Evolutionary conservation across 2,113 vertebrate species (phyloP).

Genomic region (Arizona elegans): DNA sequence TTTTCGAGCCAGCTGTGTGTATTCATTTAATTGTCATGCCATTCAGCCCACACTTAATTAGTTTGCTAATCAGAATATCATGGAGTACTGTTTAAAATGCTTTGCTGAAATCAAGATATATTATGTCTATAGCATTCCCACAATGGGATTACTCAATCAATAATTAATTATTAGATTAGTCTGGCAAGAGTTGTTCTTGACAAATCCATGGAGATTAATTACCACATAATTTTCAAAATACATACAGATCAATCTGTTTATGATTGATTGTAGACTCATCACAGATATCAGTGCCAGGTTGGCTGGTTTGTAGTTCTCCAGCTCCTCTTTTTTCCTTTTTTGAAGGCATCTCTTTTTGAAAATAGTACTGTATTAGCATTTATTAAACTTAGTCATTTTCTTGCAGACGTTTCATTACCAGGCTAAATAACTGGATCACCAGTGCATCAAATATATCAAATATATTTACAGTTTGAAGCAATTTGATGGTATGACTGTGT

Average conservation of each 20-base stretch:
- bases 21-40: not conserved
- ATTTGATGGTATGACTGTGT: constrained; percentile 2
- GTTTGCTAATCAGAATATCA: not conserved
- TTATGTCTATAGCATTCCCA: not conserved
- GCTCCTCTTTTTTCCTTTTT: not conserved
- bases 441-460: constrained; percentile 4
- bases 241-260: not conserved
- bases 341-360: not conserved
- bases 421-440: not conserved
- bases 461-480: not conserved
- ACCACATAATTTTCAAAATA: not conserved
- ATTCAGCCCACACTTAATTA: not conserved
- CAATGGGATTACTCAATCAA: not conserved
- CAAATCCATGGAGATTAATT: not conserved
- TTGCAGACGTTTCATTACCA: not conserved
- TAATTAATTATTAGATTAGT: not conserved
- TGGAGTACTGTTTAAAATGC: not conserved
- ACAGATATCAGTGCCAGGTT: not conserved
- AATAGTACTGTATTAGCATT: not conserved
- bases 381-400: not conserved
- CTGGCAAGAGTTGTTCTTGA: not conserved
- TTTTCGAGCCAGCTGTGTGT: not conserved
- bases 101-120: not conserved
- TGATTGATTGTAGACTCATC: not conserved
- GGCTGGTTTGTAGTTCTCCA: not conserved